Base-by-base conservation (phyloP, 2,888 invertebrate species). In the Trachelus tabidus region DNA sequence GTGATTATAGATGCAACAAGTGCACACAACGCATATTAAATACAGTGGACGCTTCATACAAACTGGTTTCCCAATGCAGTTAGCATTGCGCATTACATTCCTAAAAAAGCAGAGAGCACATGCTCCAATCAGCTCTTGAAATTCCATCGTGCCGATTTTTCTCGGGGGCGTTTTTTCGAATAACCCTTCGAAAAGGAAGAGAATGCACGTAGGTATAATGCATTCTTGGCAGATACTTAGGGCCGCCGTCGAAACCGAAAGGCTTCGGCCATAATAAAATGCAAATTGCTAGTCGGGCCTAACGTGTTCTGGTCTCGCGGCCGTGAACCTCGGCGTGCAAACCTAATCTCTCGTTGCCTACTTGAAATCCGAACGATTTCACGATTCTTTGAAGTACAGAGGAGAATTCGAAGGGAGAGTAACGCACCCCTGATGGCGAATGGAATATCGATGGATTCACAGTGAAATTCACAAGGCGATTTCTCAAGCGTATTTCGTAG, bases 311-410 rank as follows among this genome's bases (percentile, higher is more conserved):
- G 56, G 56, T 56, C 56, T 56, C 56, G 56, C 56, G 56, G 56
- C 56, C 56, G 56, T 56, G 56, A 56, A 56, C 56, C 56, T 56
- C 23, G 56, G 56, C 56, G 56, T 56, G 23, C 71, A 71, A 71
- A 71, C 71, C 31, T 34, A 71, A 71, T 71, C 33, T 71, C 71
- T 34, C 71, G 71, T 71, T 31, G 71, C 56, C 56, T 85, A 85
- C 86, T 85, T 85, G 83, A 85, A 87, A 87, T 87, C 84, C 85
- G 81, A 84, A 82, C 87, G 79, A 81, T 81, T 81, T 80, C 73
- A 83, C 69, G 73, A 73, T 81, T 80, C 80, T 88, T 88, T 88
- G 87, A 87, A 83, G 87, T 84, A 23, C 9, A 56, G 56, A 69
- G 71, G 37, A 35, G 75, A 75, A 77, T 33, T 75, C 34, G 15